These are phyloP conservation scores for Dryadula phaetusa DNA, from an alignment of 2,888 invertebrate species.

Conservation along the genomic window DNA sequence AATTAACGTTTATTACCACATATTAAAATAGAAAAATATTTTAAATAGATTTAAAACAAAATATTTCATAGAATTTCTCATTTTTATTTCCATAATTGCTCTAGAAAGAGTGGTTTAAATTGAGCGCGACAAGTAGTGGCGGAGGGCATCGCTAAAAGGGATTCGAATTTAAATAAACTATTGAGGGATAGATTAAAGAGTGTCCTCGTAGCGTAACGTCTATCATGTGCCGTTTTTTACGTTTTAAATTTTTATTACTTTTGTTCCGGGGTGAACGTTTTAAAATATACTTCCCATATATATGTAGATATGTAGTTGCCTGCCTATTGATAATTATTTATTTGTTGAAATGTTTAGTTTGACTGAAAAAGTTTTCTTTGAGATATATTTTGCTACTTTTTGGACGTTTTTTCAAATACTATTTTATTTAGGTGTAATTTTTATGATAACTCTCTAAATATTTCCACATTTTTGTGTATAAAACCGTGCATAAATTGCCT, in stretches of 20 bases:
- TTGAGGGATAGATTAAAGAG: slow-evolving; percentile 12
- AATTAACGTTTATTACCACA: too few species aligned
- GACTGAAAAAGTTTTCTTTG: not conserved
- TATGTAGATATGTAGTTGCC: not conserved
- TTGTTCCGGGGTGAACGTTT: not conserved
- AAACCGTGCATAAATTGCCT: too few species aligned
- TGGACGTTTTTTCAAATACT: too few species aligned
- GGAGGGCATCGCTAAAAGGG: slow-evolving; percentile 19
- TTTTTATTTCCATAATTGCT: slow-evolving; percentile 21
- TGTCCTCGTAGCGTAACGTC: not conserved
- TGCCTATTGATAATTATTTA: not conserved
- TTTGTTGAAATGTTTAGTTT: not conserved
- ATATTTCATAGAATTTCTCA: slow-evolving; percentile 4
- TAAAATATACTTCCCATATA: not conserved
- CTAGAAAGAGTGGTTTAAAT: slow-evolving; percentile 25
- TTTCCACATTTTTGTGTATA: too few species aligned
- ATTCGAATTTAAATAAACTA: slow-evolving; percentile 25
- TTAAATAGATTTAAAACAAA: not conserved
- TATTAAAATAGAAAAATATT: not conserved
- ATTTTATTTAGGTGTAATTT: too few species aligned
- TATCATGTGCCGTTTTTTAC: not conserved
- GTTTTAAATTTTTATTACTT: not conserved
- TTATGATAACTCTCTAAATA: too few species aligned
- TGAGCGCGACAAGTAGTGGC: slow-evolving; percentile 26
- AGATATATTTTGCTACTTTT: too few species aligned